Conservation (phyloP, 35 echinoderm and acorn worm genomes). For the Eucidaris tribuloides region DNA sequence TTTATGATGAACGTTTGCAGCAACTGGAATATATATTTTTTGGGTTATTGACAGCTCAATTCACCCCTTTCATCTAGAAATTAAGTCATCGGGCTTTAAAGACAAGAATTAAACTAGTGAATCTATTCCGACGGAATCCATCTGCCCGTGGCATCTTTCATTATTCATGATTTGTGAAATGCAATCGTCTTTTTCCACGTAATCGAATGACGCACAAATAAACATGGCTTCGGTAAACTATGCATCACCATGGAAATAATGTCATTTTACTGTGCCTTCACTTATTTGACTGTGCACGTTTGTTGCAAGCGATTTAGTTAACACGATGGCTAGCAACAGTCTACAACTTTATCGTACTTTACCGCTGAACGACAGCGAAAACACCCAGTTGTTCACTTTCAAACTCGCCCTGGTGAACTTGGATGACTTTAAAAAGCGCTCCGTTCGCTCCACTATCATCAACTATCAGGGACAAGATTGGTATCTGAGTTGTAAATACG, state of each 20-base stretch:
- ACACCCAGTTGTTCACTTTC: conserved; percentile 89
- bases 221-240: neutral
- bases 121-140: neutral
- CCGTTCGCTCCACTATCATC: conserved; percentile 60
- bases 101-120: no score
- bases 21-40: no score
- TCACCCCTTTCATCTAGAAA: no score
- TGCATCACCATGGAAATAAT: neutral
- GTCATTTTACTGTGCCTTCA: neutral
- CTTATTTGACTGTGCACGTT: neutral
- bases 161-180: neutral
- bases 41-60: no score
- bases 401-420: conserved; percentile 65
- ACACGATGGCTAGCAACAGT: conserved; percentile 39
- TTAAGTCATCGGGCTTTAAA: no score
- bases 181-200: neutral
- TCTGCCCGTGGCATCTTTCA: neutral
- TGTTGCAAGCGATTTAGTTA: neutral
- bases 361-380: conserved; percentile 86
- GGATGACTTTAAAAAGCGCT: conserved; percentile 58
- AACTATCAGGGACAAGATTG: conserved; percentile 95
- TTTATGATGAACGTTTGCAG: no score
- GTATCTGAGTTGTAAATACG: conserved; percentile 77
- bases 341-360: conserved; percentile 72
- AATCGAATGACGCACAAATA: neutral